Evolutionary conservation across 2,888 invertebrate genomes (phyloP).

Genomic region (Melanostoma scalare): DNA sequence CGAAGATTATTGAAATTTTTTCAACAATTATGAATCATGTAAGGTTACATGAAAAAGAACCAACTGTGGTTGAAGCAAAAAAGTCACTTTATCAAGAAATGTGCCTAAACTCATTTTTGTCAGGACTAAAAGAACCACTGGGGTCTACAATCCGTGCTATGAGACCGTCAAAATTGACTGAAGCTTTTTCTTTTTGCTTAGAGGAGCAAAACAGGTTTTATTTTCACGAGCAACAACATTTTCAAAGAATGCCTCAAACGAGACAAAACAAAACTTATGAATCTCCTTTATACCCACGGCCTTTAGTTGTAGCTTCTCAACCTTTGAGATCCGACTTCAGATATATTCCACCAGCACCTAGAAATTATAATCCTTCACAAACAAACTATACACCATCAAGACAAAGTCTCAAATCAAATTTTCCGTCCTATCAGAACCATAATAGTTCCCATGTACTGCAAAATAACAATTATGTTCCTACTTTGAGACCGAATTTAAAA

Average conservation of each 20-base stretch:
- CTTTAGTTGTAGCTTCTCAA: neutral
- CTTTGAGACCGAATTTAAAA: too few relatives aligned
- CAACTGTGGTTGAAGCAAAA: too few relatives aligned
- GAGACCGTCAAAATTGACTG: slow-evolving; percentile 64
- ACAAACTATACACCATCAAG: slow-evolving; percentile 1
- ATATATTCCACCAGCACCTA: slow-evolving; percentile 4
- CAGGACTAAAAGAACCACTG: slow-evolving; percentile 70
- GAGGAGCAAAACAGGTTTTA: slow-evolving; percentile 66
- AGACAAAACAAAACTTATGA: slow-evolving; percentile 1
- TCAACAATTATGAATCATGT: slow-evolving; percentile 64
- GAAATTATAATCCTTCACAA: slow-evolving; percentile 1
- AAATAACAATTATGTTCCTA: too few relatives aligned
- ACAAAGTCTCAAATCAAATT: neutral
- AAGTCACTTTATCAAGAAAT: slow-evolving; percentile 67
- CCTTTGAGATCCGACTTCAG: neutral
- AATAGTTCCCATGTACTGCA: neutral
- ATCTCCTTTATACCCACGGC: slow-evolving; percentile 1
- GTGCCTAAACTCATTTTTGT: slow-evolving; percentile 70
- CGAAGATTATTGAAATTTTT: slow-evolving; percentile 62
- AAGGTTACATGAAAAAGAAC: slow-evolving; percentile 62
- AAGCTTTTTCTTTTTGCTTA: slow-evolving; percentile 64
- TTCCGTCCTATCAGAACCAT: too few relatives aligned
- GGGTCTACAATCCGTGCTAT: slow-evolving; percentile 72
- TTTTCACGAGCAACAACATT: slow-evolving; percentile 16
- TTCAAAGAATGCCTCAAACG: slow-evolving; percentile 2